phyloP scores from a whole-genome alignment of 2,888 invertebrate genomes.

The Chydorus sphaericus region DNA sequence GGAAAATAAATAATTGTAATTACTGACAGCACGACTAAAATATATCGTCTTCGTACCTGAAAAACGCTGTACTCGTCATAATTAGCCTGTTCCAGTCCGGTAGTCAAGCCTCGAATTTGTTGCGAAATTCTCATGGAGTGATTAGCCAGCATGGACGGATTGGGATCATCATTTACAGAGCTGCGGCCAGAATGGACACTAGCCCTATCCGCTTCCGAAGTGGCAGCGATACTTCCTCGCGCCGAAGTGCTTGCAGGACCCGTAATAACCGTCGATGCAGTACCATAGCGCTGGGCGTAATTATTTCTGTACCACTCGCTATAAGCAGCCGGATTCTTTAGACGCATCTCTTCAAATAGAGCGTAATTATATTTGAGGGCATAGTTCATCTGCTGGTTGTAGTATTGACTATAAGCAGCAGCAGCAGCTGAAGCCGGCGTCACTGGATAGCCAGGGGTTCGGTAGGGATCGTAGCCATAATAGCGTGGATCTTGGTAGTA shows the following conservation, averaged over 20 bases:
- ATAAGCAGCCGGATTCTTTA: slow-evolving; percentile 63
- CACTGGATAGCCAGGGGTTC: slow-evolving; percentile 36
- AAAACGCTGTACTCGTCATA: slow-evolving; percentile 4
- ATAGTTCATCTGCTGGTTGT: slow-evolving; percentile 21
- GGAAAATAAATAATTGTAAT: neutral
- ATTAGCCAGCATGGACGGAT: neutral
- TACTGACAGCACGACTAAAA: neutral
- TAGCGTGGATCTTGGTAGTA: slow-evolving; percentile 13
- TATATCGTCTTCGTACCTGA: neutral
- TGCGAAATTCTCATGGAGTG: neutral
- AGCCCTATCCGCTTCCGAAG: slow-evolving; percentile 48
- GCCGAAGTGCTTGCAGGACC: slow-evolving; percentile 19
- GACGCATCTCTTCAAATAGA: slow-evolving; percentile 61
- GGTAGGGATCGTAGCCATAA: slow-evolving; percentile 25
- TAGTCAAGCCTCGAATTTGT: slow-evolving; percentile 5
- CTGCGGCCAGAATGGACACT: slow-evolving; percentile 72
- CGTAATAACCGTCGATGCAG: slow-evolving; percentile 20
- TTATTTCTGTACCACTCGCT: slow-evolving; percentile 62
- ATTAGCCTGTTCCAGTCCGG: slow-evolving; percentile 5
- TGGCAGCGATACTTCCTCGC: slow-evolving; percentile 23
- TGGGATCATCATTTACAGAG: slow-evolving; percentile 53
- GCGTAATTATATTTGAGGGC: slow-evolving; percentile 40
- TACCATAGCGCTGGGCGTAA: slow-evolving; percentile 28
- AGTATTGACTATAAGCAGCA: slow-evolving; percentile 40
- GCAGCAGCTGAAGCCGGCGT: slow-evolving; percentile 32